Conservation (phyloP, 2,888 invertebrate genomes). For the Tuberolachnus salignus region DNA sequence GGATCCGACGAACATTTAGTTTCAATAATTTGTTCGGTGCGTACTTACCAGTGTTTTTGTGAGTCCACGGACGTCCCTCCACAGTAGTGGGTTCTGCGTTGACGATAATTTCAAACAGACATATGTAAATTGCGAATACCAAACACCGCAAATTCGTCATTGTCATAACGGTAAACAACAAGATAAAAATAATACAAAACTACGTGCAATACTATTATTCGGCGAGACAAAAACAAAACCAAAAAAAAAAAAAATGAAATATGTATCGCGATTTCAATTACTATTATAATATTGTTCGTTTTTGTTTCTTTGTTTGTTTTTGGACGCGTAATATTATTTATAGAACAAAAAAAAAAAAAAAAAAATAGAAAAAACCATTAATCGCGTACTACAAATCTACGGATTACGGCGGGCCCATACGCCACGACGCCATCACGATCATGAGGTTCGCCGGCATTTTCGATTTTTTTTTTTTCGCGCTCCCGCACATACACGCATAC, state of each 20-base stretch:
- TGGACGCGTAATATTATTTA: too few species aligned
- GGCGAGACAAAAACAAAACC: neutral
- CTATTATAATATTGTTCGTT: neutral
- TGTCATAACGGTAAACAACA: neutral
- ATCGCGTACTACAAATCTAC: neutral
- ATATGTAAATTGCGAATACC: neutral
- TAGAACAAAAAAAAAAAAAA: too few species aligned
- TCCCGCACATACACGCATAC: constrained; percentile 16
- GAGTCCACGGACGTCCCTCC: constrained; percentile 11
- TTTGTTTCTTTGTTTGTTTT: neutral
- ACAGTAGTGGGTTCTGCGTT: neutral
- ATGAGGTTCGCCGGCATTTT: constrained; percentile 23
- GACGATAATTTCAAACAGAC: neutral
- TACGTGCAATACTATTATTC: neutral
- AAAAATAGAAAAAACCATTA: too few species aligned
- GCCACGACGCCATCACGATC: neutral
- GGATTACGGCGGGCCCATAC: neutral
- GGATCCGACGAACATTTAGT: neutral
- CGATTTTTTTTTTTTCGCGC: constrained; percentile 32
- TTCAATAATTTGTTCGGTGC: neutral
- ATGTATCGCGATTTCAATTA: neutral
- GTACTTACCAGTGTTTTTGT: constrained; percentile 20
- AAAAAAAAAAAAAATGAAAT: constrained; percentile 2
- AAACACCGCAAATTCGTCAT: neutral
- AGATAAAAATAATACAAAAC: neutral